phyloP scores from a whole-genome alignment of 2,113 vertebrate genomes.

The Aviceda subcristata region DNA sequence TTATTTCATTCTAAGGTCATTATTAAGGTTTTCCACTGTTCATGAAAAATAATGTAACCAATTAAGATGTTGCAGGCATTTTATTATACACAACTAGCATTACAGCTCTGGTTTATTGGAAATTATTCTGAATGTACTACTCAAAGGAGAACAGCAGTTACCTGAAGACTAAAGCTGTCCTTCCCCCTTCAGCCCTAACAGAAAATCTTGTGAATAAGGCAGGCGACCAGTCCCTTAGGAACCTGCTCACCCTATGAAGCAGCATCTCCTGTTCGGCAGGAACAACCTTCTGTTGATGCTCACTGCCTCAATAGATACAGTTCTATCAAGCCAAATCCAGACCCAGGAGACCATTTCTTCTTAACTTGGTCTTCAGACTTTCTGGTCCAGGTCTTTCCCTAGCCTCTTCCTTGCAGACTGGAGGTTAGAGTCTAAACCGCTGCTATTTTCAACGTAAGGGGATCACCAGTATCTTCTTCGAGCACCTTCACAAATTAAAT shows the following conservation, averaged over 20 bases:
- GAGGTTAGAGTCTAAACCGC: not conserved
- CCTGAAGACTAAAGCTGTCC: not conserved
- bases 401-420: not conserved
- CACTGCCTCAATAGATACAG: not conserved
- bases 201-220: not conserved
- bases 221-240: not conserved
- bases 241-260: not conserved
- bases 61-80: not conserved
- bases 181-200: not conserved
- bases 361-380: not conserved
- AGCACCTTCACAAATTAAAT: not conserved
- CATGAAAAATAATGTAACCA: not conserved
- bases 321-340: conserved; percentile 12
- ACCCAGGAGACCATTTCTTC: not conserved
- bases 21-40: not conserved
- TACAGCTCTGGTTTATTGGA: not conserved
- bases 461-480: not conserved
- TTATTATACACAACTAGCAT: not conserved
- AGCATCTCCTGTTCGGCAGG: not conserved
- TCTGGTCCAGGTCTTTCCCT: not conserved
- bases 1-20: not conserved
- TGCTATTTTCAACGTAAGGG: not conserved
- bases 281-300: not conserved
- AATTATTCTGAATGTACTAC: conserved; percentile 29
- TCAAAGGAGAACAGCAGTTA: conserved; percentile 17